phyloP scores from a whole-genome alignment of 2,797 vertebrate species.

The Paguma larvata region DNA sequence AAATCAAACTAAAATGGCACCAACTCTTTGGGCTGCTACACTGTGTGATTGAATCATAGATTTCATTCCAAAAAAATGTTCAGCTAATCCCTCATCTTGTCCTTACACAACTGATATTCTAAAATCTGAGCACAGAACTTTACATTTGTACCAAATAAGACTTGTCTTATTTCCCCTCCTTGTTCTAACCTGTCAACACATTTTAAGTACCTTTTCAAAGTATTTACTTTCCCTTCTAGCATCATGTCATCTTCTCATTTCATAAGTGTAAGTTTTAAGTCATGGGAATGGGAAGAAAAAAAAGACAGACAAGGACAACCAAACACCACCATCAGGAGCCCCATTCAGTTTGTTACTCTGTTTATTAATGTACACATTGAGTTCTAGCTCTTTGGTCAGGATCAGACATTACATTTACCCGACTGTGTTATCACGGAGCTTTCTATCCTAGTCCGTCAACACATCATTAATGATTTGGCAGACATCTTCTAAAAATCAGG shows the following conservation, averaged over 20 bases:
- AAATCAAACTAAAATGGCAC: neutral
- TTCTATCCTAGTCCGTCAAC: neutral
- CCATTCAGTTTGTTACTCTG: neutral
- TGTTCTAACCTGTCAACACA: neutral
- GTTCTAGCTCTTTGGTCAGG: neutral
- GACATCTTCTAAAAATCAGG: neutral
- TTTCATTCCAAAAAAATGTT: neutral
- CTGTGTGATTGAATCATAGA: neutral
- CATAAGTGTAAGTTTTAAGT: constrained; percentile 28
- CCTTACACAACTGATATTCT: neutral
- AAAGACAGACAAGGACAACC: neutral
- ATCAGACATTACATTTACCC: neutral
- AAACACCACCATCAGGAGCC: neutral
- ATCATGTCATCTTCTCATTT: neutral
- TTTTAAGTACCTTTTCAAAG: constrained; percentile 33
- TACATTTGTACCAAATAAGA: neutral
- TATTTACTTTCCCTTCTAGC: neutral
- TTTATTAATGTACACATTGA: neutral
- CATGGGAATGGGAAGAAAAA: neutral
- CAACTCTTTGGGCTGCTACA: neutral
- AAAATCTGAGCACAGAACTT: constrained; percentile 24
- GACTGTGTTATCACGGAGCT: neutral
- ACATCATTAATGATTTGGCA: neutral
- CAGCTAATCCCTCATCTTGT: neutral
- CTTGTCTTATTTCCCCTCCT: neutral